Evolutionary conservation across 2,797 vertebrate genomes (phyloP).

Genomic region (Spinibarbus caldwelli): DNA sequence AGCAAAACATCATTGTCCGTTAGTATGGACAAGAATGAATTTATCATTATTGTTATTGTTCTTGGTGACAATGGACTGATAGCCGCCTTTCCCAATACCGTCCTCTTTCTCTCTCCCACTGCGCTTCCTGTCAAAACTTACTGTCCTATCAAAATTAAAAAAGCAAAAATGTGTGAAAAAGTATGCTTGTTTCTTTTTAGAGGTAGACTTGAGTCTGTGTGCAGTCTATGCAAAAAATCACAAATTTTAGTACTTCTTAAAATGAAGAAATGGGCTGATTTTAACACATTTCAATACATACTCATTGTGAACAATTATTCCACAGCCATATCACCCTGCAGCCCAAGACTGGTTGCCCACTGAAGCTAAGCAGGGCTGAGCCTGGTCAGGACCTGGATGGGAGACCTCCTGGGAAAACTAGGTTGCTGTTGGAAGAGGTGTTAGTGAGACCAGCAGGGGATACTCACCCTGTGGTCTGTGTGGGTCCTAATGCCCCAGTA

Average conservation of each 20-base stretch:
- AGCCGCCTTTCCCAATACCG: no score
- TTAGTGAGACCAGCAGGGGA: no score
- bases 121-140: background rate
- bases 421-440: no score
- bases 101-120: no score
- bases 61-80: background rate
- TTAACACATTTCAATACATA: background rate
- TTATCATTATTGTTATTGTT: background rate
- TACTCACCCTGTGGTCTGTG: no score
- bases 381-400: no score
- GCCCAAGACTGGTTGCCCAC: no score
- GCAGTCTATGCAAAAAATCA: background rate
- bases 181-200: background rate
- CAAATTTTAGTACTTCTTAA: background rate
- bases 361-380: no score
- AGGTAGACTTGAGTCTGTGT: background rate
- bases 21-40: background rate
- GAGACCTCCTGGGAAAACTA: no score
- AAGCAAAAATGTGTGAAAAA: background rate
- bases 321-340: no score
- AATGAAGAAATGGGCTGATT: background rate
- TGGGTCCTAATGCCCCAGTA: no score
- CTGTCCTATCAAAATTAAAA: background rate
- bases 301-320: background rate
- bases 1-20: background rate